Evolutionary conservation across 2,888 invertebrate species (phyloP).

Genomic region (Orthonychiurus folsomi): DNA sequence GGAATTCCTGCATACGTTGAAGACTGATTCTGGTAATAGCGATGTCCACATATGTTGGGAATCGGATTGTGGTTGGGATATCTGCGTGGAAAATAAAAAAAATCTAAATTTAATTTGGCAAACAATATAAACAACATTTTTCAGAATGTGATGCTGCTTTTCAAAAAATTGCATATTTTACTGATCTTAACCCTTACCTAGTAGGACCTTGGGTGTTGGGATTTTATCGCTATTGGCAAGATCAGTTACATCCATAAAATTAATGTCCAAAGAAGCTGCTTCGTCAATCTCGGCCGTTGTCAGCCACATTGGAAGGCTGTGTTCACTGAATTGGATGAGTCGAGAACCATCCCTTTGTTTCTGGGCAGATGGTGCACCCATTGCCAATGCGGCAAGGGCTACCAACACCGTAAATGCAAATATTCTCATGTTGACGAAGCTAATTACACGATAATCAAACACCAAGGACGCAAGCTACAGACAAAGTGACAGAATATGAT

Average conservation of each 20-base stretch:
- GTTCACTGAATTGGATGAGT: background rate
- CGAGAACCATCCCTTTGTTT: background rate
- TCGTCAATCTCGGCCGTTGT: background rate
- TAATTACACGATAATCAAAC: too few relatives aligned
- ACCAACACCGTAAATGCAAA: background rate
- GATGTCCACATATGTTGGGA: background rate
- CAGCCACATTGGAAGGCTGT: background rate
- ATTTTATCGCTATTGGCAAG: too few relatives aligned
- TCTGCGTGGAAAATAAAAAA: background rate
- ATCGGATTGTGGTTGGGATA: constrained; percentile 7
- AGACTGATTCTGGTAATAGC: background rate
- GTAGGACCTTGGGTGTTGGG: too few relatives aligned
- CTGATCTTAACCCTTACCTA: too few relatives aligned
- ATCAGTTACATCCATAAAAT: constrained; percentile 4
- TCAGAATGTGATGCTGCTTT: too few relatives aligned
- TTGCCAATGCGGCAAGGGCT: background rate
- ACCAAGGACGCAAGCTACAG: too few relatives aligned
- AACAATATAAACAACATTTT: constrained; percentile 1
- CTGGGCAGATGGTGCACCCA: background rate
- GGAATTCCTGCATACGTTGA: background rate
- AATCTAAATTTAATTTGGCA: background rate
- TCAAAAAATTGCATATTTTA: too few relatives aligned
- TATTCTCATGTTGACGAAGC: too few relatives aligned
- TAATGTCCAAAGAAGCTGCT: background rate
- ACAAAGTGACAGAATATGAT: too few relatives aligned